These are phyloP conservation scores for Phaenicophaeus curvirostris DNA, from an alignment of 2,797 vertebrate species.

Conservation along the genomic window DNA sequence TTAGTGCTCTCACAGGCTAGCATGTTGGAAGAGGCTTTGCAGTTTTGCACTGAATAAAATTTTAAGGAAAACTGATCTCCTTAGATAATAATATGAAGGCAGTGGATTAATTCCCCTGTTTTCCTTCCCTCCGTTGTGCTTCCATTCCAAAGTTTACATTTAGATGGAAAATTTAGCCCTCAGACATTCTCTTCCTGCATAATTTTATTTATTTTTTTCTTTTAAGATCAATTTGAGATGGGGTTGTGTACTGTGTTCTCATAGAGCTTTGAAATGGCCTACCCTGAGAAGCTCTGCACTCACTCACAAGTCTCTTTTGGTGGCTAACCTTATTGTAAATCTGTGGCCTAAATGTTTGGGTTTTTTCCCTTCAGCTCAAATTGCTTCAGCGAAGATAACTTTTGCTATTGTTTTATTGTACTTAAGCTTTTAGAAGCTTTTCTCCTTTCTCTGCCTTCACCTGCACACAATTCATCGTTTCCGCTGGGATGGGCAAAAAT, in stretches of 20 bases:
- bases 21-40: slow-evolving; percentile 57
- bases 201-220: not conserved
- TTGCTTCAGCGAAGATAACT: not conserved
- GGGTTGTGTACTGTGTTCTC: not conserved
- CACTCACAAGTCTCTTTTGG: not conserved
- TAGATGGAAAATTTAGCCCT: not conserved
- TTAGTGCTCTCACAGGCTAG: slow-evolving; percentile 52
- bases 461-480: not conserved
- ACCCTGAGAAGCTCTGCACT: not conserved
- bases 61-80: not conserved
- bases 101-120: not conserved
- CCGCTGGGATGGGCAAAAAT: not conserved
- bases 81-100: not conserved
- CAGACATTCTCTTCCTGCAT: not conserved
- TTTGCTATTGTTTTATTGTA: not conserved
- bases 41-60: slow-evolving; percentile 26
- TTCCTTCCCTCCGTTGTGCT: not conserved
- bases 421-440: not conserved
- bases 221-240: not conserved
- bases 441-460: not conserved
- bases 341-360: not conserved
- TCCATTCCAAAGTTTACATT: not conserved
- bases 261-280: not conserved
- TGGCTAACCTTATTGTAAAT: not conserved
- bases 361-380: not conserved